Evolutionary conservation across 2,888 invertebrate species (phyloP).

Genomic region (Acronicta psi): DNA sequence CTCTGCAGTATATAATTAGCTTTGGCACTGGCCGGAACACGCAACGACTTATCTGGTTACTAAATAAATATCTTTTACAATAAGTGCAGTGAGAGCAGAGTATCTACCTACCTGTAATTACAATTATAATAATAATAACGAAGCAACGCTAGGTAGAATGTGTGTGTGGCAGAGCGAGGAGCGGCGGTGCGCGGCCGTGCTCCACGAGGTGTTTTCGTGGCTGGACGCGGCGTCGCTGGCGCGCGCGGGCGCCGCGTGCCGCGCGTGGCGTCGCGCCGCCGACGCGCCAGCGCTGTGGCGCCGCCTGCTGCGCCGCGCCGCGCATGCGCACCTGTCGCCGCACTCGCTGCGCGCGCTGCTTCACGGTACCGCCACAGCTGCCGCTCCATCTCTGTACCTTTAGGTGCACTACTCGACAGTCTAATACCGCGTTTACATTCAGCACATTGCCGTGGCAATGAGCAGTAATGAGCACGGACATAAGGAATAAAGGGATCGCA

Average conservation of each 20-base stretch:
- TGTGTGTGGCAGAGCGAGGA: slow-evolving; percentile 48
- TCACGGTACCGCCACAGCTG: slow-evolving; percentile 18
- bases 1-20: not conserved
- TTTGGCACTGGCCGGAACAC: not conserved
- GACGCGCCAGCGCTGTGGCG: slow-evolving; percentile 69
- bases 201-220: slow-evolving; percentile 64
- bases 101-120: too few species aligned
- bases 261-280: slow-evolving; percentile 73
- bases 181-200: slow-evolving; percentile 51
- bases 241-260: slow-evolving; percentile 66
- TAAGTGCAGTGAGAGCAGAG: not conserved
- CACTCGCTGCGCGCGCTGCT: slow-evolving; percentile 16
- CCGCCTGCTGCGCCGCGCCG: slow-evolving; percentile 55
- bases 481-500: too few species aligned
- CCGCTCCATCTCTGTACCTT: too few species aligned
- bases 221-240: slow-evolving; percentile 63
- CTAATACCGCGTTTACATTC: slow-evolving; percentile 2
- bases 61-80: not conserved
- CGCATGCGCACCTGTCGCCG: slow-evolving; percentile 13
- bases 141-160: slow-evolving; percentile 5
- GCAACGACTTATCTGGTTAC: not conserved
- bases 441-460: too few species aligned
- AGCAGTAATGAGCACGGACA: too few species aligned
- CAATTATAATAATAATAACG: too few species aligned
- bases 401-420: too few species aligned